Conservation (phyloP, 2,888 invertebrate genomes). For the Polyommatus icarus region DNA sequence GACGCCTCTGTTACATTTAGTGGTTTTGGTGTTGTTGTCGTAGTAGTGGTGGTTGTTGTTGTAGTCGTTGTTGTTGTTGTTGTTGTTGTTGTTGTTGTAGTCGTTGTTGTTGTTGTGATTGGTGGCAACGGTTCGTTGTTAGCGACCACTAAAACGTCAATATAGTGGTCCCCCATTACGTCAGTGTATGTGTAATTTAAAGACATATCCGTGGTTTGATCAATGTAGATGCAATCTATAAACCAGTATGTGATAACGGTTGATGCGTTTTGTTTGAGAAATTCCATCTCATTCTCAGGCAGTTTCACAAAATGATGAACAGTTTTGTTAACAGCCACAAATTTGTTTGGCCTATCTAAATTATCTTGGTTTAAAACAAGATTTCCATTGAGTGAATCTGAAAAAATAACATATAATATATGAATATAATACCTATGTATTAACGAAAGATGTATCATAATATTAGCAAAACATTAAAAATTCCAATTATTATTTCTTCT, state of each 20-base stretch:
- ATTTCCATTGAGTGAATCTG: conserved; percentile 85
- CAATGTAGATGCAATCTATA: conserved; percentile 86
- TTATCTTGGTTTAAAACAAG: conserved; percentile 83
- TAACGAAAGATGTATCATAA: too few relatives aligned
- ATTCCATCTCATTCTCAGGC: conserved; percentile 81
- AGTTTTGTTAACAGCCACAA: conserved; percentile 82
- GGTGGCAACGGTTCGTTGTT: conserved; percentile 83
- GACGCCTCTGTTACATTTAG: conserved; percentile 46
- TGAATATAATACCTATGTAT: background rate
- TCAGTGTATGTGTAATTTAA: conserved; percentile 83
- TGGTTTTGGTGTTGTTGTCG: conserved; percentile 42
- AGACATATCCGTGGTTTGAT: conserved; percentile 81
- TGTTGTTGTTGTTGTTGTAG: conserved; percentile 65
- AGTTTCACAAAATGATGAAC: conserved; percentile 82
- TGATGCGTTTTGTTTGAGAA: conserved; percentile 72
- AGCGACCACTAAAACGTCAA: conserved; percentile 87
- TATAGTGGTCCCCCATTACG: conserved; percentile 79
- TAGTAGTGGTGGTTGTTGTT: conserved; percentile 53
- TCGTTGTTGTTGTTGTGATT: conserved; percentile 72
- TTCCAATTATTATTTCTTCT: too few relatives aligned
- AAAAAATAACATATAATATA: conserved; percentile 42
- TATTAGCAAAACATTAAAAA: too few relatives aligned
- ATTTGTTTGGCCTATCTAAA: conserved; percentile 75
- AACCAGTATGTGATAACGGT: conserved; percentile 87
- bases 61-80: conserved; percentile 70